Evolutionary conservation across 2,797 vertebrate genomes (phyloP), one percentile per base, ranked within the genome.

Genomic region (Amniataba percoides): DNA sequence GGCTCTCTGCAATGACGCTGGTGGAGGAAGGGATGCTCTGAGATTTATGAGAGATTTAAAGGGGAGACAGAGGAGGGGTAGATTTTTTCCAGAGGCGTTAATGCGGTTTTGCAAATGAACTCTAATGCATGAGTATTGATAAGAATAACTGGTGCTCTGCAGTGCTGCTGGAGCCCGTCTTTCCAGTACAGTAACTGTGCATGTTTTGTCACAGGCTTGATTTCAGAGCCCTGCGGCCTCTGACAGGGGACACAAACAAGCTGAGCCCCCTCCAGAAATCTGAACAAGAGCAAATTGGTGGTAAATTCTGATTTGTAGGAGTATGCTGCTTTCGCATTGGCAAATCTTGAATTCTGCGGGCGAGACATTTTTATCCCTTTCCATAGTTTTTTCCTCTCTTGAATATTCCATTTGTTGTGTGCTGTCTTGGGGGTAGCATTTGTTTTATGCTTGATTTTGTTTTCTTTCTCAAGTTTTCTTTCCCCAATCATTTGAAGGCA

Each of bases 251-350:
- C 71, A 80, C 69, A 91, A 90, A 92, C 90, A 90, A 87, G 81
- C 78, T 36, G 15, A 43, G 40, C 64, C 78, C 86, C 88, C 83
- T 84, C 82, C 77, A 87, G 87, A 88, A 86, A 86, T 77, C 74
- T 76, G 13, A 87, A 76, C 65, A 70, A 88, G 72, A 82, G 71
- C 77, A 91, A 93, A 92, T 90, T 85, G 77, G 89, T 86, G 70
- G 84, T 86, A 90, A 88, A 93, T 92, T 93, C 89, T 88, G 84
- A 93, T 93, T 93, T 79, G 83, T 80, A 57, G 72, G 74, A 80
- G 72, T 45, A 36, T n/a, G 51, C 53, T 71, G 81, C 72, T 85
- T 88, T 85, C 82, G 86, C 81, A 83, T 65, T 80, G 86, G 74
- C 83, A 81, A 90, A 89, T 91, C 77, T 88, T 53, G 40, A 87